Evolutionary conservation across 2,888 invertebrate species (phyloP).

Genomic region (Merodon equestris): DNA sequence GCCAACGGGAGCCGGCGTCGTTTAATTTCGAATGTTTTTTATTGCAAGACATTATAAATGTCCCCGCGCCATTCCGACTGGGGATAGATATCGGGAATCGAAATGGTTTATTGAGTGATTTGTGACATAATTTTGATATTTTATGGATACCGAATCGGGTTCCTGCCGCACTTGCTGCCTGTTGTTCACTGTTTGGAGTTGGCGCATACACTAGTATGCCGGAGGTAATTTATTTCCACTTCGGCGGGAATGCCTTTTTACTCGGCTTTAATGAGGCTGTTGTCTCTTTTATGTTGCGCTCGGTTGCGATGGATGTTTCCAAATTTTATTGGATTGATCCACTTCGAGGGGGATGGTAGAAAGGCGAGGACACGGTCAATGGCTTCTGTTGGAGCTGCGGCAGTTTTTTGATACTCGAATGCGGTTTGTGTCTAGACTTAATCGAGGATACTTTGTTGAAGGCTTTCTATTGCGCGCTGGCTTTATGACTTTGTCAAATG

Average conservation of each 20-base stretch:
- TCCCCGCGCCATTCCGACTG: slow-evolving; percentile 50
- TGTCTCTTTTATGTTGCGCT: slow-evolving; percentile 58
- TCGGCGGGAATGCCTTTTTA: slow-evolving; percentile 55
- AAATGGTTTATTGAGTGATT: slow-evolving; percentile 70
- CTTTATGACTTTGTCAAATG: slow-evolving; percentile 32
- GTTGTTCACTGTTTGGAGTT: background rate
- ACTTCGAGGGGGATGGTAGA: slow-evolving; percentile 5
- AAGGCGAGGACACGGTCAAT: background rate
- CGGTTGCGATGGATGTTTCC: slow-evolving; percentile 54
- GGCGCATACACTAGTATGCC: slow-evolving; percentile 1
- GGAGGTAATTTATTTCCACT: slow-evolving; percentile 66
- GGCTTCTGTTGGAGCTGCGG: background rate
- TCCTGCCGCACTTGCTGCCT: slow-evolving; percentile 3
- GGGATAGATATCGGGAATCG: slow-evolving; percentile 68
- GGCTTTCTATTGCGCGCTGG: background rate
- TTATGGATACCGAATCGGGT: slow-evolving; percentile 63
- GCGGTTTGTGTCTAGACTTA: slow-evolving; percentile 66
- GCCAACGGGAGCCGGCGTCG: slow-evolving; percentile 2
- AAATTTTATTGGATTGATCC: slow-evolving; percentile 57
- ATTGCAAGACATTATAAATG: slow-evolving; percentile 59
- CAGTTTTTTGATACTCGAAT: slow-evolving; percentile 10
- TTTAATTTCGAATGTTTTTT: slow-evolving; percentile 43
- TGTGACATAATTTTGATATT: slow-evolving; percentile 70
- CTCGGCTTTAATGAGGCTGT: slow-evolving; percentile 66
- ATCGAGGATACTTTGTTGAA: slow-evolving; percentile 26